A percentile compares a stretch with the other conserved stretches of the same genome.
These are phyloP conservation scores for Dynastes hyllus DNA, from an alignment of 2,888 invertebrate species.

Conservation along the genomic window DNA sequence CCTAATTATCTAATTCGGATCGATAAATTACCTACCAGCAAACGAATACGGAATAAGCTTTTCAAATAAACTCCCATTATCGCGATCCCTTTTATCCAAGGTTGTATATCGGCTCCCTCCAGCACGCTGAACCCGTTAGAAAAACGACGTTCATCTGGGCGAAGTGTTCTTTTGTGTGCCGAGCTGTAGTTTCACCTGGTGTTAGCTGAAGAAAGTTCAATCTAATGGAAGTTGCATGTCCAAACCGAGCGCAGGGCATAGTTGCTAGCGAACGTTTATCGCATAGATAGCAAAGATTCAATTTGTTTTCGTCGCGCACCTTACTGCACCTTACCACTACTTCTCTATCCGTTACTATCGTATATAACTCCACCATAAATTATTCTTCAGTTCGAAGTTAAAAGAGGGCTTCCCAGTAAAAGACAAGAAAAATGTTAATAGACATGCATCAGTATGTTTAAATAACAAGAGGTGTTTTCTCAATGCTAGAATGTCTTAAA, in stretches of 20 bases:
- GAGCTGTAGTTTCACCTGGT: background rate
- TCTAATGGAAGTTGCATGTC: constrained; percentile 30
- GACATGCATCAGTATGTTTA: too few relatives aligned
- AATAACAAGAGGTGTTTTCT: too few relatives aligned
- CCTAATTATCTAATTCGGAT: too few relatives aligned
- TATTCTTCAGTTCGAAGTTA: background rate
- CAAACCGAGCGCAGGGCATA: background rate
- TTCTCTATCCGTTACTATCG: background rate
- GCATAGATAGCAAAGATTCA: background rate
- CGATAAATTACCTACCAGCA: too few relatives aligned
- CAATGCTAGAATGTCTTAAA: too few relatives aligned
- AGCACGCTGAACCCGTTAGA: background rate
- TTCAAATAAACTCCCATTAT: background rate
- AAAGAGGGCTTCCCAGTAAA: background rate
- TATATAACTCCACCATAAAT: background rate
- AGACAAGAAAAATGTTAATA: background rate
- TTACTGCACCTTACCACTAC: background rate
- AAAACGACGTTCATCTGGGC: background rate
- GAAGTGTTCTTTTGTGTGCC: constrained; percentile 19
- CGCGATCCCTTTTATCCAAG: background rate
- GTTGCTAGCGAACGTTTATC: background rate
- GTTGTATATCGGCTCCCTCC: background rate
- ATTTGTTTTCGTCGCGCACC: background rate
- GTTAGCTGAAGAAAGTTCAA: constrained; percentile 12
- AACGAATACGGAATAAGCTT: too few relatives aligned